Base-by-base conservation (phyloP, 2,888 invertebrate genomes). In the Petrophora chlorosata region DNA sequence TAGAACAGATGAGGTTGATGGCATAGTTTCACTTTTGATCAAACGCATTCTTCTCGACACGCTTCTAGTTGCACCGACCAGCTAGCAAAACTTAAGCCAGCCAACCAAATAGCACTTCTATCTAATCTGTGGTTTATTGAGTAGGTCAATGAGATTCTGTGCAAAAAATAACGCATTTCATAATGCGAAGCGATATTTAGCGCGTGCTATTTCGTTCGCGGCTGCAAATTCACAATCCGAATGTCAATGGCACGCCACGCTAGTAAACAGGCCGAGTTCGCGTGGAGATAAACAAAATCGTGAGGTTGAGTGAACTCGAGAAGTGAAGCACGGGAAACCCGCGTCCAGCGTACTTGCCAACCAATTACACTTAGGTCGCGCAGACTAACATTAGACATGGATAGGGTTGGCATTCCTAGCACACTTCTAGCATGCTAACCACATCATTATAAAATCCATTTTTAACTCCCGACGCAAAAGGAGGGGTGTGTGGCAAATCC, bases 221-320 rank as follows among this genome's bases (percentile, higher is more conserved):
- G 61, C 61, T 62, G 70, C 72, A 63, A 75, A 73, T 66, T 56
- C n/a, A n/a, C n/a, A n/a, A n/a, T n/a, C n/a, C 56, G 73, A 82
- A 83, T 85, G 87, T 86, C 86, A 87, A 85, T 85, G 84, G 82
- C 85, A 83, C 76, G 76, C 66, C 19, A 36, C 1, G 10, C 10
- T 1, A 5, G 29, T 15, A 35, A 9, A 79, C 70, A 59, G 49
- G 54, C 48, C 43, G 56, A 56, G 56, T 58, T 52, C 60, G 52
- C 64, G 61, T 59, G 60, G 62, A 71, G 67, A 78, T 79, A 82
- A 81, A 79, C 73, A 76, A 72, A 72, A 72, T 70, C 58, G 63
- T 64, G 53, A 65, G 65, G 82, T 81, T 82, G 73, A 81, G 60
- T 80, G 80, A 83, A 76, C 81, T 59, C 67, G 54, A 43, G 53